These are phyloP conservation scores for Adrianichthys oophorus DNA, from an alignment of 2,797 vertebrate species.

Conservation along the genomic window DNA sequence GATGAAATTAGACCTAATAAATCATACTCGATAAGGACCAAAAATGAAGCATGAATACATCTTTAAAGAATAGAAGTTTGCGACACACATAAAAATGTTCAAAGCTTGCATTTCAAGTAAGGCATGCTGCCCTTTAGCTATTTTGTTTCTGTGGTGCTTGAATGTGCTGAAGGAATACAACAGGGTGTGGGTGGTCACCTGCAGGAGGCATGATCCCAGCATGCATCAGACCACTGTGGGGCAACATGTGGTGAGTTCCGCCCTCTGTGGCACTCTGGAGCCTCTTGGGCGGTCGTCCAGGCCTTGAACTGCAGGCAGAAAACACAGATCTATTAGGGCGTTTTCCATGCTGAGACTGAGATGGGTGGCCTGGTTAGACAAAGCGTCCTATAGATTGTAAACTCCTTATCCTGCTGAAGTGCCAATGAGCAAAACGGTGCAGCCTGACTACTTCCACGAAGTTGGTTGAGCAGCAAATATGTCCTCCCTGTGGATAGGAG, in stretches of 20 bases:
- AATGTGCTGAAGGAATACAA: constrained; percentile 19
- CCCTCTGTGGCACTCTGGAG: constrained; percentile 93
- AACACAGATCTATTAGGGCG: constrained; percentile 53
- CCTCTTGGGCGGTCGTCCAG: constrained; percentile 98
- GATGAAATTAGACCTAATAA: too few relatives aligned
- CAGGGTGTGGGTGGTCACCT: constrained; percentile 82
- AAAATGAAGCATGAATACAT: too few relatives aligned
- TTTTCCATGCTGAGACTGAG: constrained; percentile 57
- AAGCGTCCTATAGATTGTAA: constrained; percentile 62
- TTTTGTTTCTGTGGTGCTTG: constrained; percentile 3
- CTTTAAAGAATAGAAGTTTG: too few relatives aligned
- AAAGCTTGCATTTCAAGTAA: too few relatives aligned
- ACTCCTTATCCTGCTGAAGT: constrained; percentile 63
- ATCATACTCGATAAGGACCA: too few relatives aligned
- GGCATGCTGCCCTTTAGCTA: neutral
- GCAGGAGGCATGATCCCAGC: constrained; percentile 96
- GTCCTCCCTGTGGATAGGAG: constrained; percentile 70
- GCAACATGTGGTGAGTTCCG: constrained; percentile 91
- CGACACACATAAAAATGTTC: too few relatives aligned
- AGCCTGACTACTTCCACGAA: constrained; percentile 65
- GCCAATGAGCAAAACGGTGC: constrained; percentile 66
- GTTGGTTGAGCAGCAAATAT: constrained; percentile 65
- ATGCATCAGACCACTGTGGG: constrained; percentile 93
- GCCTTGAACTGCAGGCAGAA: constrained; percentile 89
- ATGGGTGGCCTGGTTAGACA: constrained; percentile 58